Conservation (phyloP, 53 echinoderm and acorn worm genomes). For the Astropecten irregularis region DNA sequence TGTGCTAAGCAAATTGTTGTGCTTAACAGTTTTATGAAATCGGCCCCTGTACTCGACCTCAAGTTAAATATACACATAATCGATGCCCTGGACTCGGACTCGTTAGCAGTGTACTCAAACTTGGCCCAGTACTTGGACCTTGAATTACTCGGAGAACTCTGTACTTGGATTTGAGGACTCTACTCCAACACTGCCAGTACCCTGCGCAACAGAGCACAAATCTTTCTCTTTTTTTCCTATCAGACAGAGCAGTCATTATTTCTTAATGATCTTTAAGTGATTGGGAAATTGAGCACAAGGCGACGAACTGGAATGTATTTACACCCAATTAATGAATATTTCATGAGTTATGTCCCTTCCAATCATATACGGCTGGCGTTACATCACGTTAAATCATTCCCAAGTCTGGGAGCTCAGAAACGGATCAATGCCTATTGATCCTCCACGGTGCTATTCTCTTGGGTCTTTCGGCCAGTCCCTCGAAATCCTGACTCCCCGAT, state of each 20-base stretch:
- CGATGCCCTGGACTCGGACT: too few relatives aligned
- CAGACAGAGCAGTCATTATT: neutral
- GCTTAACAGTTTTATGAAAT: too few relatives aligned
- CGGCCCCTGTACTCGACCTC: too few relatives aligned
- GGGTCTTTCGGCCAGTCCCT: neutral
- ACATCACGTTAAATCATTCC: neutral
- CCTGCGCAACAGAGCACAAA: too few relatives aligned
- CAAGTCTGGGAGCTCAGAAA: neutral
- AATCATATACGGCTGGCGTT: neutral
- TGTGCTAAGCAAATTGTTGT: too few relatives aligned
- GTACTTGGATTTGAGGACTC: too few relatives aligned
- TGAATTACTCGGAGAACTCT: too few relatives aligned
- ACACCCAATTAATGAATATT: constrained; percentile 46
- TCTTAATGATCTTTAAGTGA: constrained; percentile 8
- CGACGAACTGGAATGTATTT: neutral
- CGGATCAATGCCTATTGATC: constrained; percentile 30
- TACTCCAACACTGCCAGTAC: too few relatives aligned
- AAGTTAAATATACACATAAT: too few relatives aligned
- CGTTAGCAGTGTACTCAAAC: too few relatives aligned
- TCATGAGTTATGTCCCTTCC: neutral
- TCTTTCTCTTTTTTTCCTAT: too few relatives aligned
- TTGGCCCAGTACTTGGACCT: too few relatives aligned
- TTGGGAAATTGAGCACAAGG: neutral
- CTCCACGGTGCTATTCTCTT: neutral
- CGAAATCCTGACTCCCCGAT: neutral